Evolutionary conservation across 1,140 invertebrate species (phyloP).

Genomic region (Hyposmocoma kahamanoa): DNA sequence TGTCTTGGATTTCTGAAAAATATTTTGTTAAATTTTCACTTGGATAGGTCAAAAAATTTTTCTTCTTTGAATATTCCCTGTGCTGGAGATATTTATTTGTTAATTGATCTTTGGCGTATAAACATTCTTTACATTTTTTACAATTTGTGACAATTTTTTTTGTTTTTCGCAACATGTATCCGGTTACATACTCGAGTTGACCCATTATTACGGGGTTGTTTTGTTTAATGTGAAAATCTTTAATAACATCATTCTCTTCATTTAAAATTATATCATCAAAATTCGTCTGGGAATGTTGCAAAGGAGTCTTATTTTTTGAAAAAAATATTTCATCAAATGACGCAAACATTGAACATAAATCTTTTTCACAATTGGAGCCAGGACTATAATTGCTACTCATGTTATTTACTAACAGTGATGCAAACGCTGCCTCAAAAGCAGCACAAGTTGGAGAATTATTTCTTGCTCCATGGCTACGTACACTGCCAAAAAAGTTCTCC

Average conservation of each 20-base stretch:
- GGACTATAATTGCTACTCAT: constrained; percentile 11
- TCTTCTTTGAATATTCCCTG: constrained; percentile 9
- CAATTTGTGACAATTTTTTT: constrained; percentile 5
- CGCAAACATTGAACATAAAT: neutral
- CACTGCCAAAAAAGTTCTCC: constrained; percentile 14
- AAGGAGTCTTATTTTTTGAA: constrained; percentile 1
- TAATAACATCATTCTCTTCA: neutral
- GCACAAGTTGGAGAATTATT: constrained; percentile 13
- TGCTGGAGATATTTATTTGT: neutral
- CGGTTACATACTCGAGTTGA: constrained; percentile 12
- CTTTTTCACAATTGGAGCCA: neutral
- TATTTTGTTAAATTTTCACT: constrained; percentile 3
- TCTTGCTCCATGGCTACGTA: constrained; percentile 12
- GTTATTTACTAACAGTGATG: constrained; percentile 16
- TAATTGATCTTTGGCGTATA: constrained; percentile 2
- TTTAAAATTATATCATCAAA: constrained; percentile 10
- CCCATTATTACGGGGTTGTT: constrained; percentile 9
- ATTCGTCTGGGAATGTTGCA: neutral
- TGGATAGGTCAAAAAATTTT: constrained; percentile 5
- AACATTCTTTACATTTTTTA: constrained; percentile 5
- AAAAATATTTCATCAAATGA: constrained; percentile 6
- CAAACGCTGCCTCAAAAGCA: constrained; percentile 15
- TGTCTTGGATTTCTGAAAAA: constrained; percentile 11
- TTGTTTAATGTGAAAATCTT: too few species aligned
- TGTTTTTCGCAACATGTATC: constrained; percentile 9